Percentiles rank a stretch among this genome's conserved stretches.
Evolutionary conservation across 2,113 vertebrate genomes (phyloP).

Genomic region (Meleagris gallopavo): DNA sequence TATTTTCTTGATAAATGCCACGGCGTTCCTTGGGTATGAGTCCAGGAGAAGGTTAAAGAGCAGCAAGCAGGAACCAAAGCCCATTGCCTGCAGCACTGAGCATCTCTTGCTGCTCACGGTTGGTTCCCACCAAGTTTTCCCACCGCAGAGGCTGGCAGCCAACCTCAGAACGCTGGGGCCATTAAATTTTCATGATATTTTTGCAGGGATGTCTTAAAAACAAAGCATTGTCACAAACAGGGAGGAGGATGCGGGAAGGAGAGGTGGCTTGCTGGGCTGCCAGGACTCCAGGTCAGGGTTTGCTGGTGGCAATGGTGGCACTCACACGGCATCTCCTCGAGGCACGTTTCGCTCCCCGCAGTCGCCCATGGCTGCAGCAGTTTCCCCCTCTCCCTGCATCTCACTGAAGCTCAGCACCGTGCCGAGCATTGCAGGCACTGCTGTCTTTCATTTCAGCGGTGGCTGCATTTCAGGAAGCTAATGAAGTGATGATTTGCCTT

Average conservation of each 20-base stretch:
- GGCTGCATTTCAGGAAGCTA: slow-evolving; percentile 46
- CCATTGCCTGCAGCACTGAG: neutral
- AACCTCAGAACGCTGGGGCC: neutral
- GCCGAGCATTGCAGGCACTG: neutral
- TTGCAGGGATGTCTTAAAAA: slow-evolving; percentile 26
- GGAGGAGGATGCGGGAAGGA: neutral
- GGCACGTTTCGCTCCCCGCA: too few relatives aligned
- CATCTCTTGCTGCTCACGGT: accelerated
- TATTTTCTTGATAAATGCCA: neutral
- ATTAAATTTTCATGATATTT: slow-evolving; percentile 49
- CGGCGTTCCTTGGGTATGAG: neutral
- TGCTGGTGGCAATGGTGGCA: neutral
- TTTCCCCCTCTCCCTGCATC: neutral
- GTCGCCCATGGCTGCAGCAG: accelerated
- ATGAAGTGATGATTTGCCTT: slow-evolving; percentile 60
- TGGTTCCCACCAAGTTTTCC: neutral
- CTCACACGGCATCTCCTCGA: accelerated
- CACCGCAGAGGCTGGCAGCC: neutral
- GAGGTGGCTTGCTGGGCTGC: neutral
- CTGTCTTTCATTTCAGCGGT: neutral
- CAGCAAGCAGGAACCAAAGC: neutral
- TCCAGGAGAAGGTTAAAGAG: neutral
- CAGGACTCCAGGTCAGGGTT: neutral
- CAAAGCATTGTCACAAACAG: neutral
- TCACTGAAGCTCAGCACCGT: accelerated